phyloP scores from a whole-genome alignment of 1,140 invertebrate species.

The Luehdorfia chinensis region DNA sequence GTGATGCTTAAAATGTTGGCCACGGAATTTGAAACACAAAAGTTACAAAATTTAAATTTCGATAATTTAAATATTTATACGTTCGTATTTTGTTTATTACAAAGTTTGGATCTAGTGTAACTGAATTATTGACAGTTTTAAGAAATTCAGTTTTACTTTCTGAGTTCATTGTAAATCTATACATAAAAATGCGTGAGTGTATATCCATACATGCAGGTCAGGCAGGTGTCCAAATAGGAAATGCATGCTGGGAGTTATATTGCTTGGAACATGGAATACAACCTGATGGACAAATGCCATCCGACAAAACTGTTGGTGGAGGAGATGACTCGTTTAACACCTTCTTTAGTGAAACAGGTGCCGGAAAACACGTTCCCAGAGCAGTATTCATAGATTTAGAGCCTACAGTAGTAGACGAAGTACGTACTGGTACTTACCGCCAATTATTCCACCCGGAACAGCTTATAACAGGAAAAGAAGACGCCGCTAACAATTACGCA shows the following conservation, averaged over 20 bases:
- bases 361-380: conserved; percentile 91
- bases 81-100: neutral
- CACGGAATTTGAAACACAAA: too few species aligned
- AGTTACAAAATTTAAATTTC: neutral
- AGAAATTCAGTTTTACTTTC: conserved; percentile 20
- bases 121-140: conserved; percentile 10
- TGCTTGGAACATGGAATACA: conserved; percentile 95
- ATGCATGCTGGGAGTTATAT: conserved; percentile 91
- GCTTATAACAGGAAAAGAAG: conserved; percentile 89
- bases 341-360: conserved; percentile 93
- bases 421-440: conserved; percentile 88
- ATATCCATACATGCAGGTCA: conserved; percentile 86
- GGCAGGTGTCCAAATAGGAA: conserved; percentile 93
- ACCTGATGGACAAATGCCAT: conserved; percentile 84
- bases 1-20: too few species aligned
- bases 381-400: conserved; percentile 93
- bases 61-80: too few species aligned
- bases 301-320: conserved; percentile 80
- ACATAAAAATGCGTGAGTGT: conserved; percentile 78
- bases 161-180: conserved; percentile 25
- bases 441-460: conserved; percentile 91
- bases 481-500: conserved; percentile 91
- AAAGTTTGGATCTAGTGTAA: conserved; percentile 4
- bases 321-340: conserved; percentile 92
- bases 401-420: conserved; percentile 89